Percentiles rank a stretch among this genome's conserved stretches.
Evolutionary conservation across 2,888 invertebrate species (phyloP).

Genomic region (Xylocampa areola): DNA sequence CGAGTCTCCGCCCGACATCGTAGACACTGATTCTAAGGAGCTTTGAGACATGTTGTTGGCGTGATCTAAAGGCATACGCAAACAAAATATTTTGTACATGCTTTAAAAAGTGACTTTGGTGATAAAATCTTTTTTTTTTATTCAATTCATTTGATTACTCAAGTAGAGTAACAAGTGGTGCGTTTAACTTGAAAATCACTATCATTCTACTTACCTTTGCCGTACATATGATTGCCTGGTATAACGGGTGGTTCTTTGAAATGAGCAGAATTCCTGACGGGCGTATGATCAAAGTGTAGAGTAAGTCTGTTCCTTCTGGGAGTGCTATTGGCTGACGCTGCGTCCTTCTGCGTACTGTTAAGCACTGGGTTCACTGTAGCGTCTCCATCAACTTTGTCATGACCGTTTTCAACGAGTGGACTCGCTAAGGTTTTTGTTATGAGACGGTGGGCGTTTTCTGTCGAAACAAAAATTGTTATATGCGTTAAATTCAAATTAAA

Average conservation of each 20-base stretch:
- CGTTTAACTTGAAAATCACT: neutral
- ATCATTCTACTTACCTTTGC: slow-evolving; percentile 76
- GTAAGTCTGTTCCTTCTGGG: slow-evolving; percentile 92
- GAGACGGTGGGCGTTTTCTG: slow-evolving; percentile 94
- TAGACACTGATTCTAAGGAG: slow-evolving; percentile 94
- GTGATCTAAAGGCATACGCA: slow-evolving; percentile 82
- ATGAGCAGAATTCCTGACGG: slow-evolving; percentile 92
- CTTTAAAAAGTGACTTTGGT: too few relatives aligned
- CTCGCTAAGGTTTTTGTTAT: slow-evolving; percentile 81
- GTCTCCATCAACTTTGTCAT: slow-evolving; percentile 79
- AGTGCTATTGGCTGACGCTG: slow-evolving; percentile 82
- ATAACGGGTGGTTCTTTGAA: slow-evolving; percentile 92
- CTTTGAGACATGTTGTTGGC: slow-evolving; percentile 93
- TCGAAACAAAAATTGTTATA: neutral
- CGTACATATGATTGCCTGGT: slow-evolving; percentile 72
- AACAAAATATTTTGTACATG: too few relatives aligned
- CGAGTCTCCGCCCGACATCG: slow-evolving; percentile 91
- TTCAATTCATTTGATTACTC: neutral
- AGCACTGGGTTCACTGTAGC: slow-evolving; percentile 62
- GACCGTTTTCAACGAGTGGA: slow-evolving; percentile 78
- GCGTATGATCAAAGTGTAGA: slow-evolving; percentile 93
- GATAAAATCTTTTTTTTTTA: too few relatives aligned
- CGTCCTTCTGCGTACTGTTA: slow-evolving; percentile 71
- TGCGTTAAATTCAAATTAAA: too few relatives aligned
- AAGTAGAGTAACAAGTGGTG: neutral